These are phyloP conservation scores for Microchrysa polita DNA, from an alignment of 2,888 invertebrate species.

Conservation along the genomic window DNA sequence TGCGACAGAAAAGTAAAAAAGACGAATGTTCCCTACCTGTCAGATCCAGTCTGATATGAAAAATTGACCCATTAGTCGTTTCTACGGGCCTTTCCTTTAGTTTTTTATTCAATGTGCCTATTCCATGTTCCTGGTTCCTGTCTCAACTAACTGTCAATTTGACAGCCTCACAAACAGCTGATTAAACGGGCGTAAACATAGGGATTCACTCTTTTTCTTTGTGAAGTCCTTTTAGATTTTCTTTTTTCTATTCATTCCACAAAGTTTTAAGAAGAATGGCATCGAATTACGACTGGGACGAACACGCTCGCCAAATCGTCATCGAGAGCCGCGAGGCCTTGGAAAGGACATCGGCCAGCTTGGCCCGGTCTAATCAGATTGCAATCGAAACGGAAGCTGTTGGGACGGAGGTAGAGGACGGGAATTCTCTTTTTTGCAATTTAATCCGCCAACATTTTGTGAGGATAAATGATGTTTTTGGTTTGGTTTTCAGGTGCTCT, in stretches of 20 bases:
- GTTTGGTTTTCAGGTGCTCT: conserved; percentile 69
- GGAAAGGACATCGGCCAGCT: conserved; percentile 71
- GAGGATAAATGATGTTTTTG: too few relatives aligned
- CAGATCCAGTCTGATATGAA: too few relatives aligned
- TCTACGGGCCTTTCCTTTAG: too few relatives aligned
- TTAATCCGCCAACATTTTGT: not conserved
- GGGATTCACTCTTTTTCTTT: not conserved
- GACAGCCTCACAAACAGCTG: too few relatives aligned
- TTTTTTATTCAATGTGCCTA: too few relatives aligned
- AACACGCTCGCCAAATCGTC: conserved; percentile 68
- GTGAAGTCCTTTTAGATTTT: not conserved
- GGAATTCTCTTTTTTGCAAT: not conserved
- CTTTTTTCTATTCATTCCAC: too few relatives aligned
- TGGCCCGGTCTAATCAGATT: conserved; percentile 76
- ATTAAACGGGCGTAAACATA: too few relatives aligned
- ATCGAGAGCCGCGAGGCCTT: conserved; percentile 68
- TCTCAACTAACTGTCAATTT: too few relatives aligned
- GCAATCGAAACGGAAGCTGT: conserved; percentile 84
- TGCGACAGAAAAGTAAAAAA: too few relatives aligned
- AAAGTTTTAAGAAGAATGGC: conserved; percentile 57
- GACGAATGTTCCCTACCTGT: too few relatives aligned
- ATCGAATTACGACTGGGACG: conserved; percentile 56
- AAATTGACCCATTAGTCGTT: too few relatives aligned
- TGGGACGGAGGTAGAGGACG: conserved; percentile 72
- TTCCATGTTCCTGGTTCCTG: not conserved